Conservation (phyloP, 2,113 vertebrate species). For the Trematocara unimaculatum region DNA sequence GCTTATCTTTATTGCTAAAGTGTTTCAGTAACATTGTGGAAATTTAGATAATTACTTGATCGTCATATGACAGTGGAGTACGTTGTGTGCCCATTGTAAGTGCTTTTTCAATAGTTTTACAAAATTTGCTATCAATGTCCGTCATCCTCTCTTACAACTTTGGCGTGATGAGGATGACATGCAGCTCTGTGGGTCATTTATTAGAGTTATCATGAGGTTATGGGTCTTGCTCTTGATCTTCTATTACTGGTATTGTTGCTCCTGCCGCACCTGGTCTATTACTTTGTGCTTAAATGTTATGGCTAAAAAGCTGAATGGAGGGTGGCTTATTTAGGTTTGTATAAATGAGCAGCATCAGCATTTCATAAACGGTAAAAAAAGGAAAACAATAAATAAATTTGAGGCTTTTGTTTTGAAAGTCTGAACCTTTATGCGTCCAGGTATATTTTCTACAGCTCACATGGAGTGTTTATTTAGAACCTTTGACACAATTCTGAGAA, state of each 20-base stretch:
- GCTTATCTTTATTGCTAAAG: neutral
- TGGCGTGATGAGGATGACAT: neutral
- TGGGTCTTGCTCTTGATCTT: accelerated
- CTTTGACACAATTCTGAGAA: neutral
- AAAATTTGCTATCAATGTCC: neutral
- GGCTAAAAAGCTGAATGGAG: neutral
- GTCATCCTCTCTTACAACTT: neutral
- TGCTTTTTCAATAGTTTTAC: accelerated
- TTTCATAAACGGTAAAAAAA: neutral
- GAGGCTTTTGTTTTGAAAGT: neutral
- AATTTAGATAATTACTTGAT: neutral
- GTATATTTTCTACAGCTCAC: neutral
- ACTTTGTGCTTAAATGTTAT: neutral
- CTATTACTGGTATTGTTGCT: neutral
- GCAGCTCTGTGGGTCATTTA: neutral
- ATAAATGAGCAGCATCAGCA: neutral
- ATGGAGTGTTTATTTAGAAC: accelerated
- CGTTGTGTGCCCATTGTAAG: neutral
- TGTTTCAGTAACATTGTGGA: neutral
- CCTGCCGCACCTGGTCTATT: neutral
- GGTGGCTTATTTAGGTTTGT: neutral
- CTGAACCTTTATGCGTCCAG: accelerated
- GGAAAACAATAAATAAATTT: accelerated
- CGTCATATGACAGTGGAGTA: neutral
- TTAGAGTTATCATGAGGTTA: neutral